A percentile compares a stretch with the other conserved stretches of the same genome.
These are phyloP conservation scores for Phrynocephalus vlangalii DNA, from an alignment of 2,797 vertebrate genomes.

Conservation along the genomic window DNA sequence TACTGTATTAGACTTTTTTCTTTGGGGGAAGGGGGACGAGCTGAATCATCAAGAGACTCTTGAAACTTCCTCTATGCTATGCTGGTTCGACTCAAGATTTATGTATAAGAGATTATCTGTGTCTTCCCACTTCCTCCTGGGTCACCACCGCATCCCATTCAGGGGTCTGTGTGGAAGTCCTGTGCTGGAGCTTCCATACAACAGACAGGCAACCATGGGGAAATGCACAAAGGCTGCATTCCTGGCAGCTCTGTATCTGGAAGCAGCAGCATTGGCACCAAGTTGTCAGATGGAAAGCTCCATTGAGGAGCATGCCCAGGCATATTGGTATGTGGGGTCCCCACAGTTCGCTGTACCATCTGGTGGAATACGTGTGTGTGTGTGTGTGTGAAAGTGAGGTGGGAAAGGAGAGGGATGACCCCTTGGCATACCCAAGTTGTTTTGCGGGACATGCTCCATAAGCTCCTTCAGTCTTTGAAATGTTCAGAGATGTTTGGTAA, in stretches of 20 bases:
- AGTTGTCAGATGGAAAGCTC: background rate
- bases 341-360: background rate
- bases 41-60: slow-evolving; percentile 9
- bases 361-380: background rate
- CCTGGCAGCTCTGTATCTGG: background rate
- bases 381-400: background rate
- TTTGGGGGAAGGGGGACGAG: background rate
- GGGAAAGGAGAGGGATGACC: background rate
- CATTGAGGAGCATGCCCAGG: background rate
- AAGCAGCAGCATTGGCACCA: background rate
- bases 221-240: background rate
- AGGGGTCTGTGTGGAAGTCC: too few species aligned
- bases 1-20: slow-evolving; percentile 11
- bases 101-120: background rate
- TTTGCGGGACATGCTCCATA: background rate
- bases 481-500: background rate
- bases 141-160: background rate
- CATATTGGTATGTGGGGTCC: background rate
- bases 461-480: background rate
- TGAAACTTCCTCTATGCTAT: background rate
- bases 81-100: background rate
- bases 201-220: too few species aligned
- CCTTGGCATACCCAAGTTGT: background rate
- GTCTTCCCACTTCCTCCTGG: background rate
- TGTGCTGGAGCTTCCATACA: too few species aligned